These are phyloP conservation scores for Scolopax mira DNA, from an alignment of 2,113 vertebrate species.

Conservation along the genomic window DNA sequence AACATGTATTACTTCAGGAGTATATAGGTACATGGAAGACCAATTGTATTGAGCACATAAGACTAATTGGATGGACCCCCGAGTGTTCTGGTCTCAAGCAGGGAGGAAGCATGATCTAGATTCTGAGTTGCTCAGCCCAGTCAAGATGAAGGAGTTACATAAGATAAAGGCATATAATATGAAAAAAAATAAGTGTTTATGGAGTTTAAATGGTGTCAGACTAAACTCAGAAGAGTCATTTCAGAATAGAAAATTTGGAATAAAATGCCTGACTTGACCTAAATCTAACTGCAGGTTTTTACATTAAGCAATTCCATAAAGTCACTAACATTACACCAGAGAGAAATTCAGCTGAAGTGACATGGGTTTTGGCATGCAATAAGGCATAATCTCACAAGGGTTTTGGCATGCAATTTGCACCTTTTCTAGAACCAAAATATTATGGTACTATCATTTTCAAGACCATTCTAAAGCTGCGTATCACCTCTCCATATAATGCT, in stretches of 20 bases:
- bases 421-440: background rate
- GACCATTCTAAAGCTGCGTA: background rate
- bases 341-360: background rate
- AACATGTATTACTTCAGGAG: background rate
- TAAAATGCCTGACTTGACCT: background rate
- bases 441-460: background rate
- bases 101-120: background rate
- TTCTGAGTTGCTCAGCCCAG: background rate
- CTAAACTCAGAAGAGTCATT: background rate
- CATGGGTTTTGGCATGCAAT: background rate
- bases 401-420: background rate
- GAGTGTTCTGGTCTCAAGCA: background rate
- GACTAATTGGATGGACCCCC: background rate
- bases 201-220: background rate
- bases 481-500: background rate
- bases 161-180: background rate
- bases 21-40: background rate
- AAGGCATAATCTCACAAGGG: no score
- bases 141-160: background rate
- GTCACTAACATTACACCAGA: background rate
- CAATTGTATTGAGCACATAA: background rate
- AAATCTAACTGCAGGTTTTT: background rate
- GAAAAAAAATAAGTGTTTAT: background rate
- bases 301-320: background rate
- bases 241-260: background rate